Conservation (phyloP, 2,113 vertebrate genomes). For the Aptenodytes patagonicus region DNA sequence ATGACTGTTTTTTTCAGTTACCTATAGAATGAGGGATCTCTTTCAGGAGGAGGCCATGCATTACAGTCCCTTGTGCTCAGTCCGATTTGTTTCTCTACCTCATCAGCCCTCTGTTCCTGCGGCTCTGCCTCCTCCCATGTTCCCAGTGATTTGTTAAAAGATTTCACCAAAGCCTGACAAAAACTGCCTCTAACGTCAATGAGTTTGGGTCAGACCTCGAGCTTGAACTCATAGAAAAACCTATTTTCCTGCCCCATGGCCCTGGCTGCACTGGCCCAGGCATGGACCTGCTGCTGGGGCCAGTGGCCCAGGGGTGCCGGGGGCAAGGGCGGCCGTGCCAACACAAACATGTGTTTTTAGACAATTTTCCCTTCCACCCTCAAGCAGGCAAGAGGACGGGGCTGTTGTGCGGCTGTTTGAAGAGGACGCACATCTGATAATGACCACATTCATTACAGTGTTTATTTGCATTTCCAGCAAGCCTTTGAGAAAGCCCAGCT, state of each 20-base stretch:
- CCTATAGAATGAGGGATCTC: background rate
- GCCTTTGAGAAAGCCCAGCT: slow-evolving; percentile 19
- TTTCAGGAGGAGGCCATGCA: background rate
- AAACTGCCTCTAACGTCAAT: background rate
- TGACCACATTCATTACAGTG: background rate
- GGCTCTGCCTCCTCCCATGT: background rate
- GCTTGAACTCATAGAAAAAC: background rate
- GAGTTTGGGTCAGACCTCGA: background rate
- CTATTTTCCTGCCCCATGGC: background rate
- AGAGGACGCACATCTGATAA: background rate
- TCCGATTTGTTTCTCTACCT: background rate
- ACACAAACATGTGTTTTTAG: background rate
- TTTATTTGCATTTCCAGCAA: slow-evolving; percentile 53
- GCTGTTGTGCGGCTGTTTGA: background rate
- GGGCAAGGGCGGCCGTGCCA: background rate
- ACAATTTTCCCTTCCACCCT: background rate
- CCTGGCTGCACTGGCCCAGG: background rate
- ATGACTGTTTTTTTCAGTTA: fast-evolving
- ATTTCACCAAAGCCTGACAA: background rate
- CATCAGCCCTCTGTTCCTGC: background rate
- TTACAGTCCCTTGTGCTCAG: background rate
- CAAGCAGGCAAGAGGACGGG: background rate
- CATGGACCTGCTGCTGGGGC: background rate
- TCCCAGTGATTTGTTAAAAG: background rate
- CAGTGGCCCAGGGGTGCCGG: background rate